phyloP scores from a whole-genome alignment of 1,140 invertebrate genomes.

The Heliconius hewitsoni region DNA sequence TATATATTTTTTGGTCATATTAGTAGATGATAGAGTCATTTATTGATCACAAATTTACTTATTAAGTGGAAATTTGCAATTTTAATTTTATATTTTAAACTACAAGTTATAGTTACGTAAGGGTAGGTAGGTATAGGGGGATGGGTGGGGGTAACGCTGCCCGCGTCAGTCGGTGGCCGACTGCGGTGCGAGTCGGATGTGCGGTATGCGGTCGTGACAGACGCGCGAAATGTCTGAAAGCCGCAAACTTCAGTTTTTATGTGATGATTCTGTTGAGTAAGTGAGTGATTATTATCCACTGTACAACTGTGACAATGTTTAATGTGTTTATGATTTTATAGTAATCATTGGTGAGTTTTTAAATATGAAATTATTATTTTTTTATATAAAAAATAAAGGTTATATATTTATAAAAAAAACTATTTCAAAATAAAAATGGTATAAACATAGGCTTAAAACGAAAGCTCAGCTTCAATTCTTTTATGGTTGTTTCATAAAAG shows the following conservation, averaged over 20 bases:
- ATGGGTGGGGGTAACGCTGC: constrained; percentile 32
- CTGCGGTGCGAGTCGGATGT: constrained; percentile 53
- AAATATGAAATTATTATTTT: neutral
- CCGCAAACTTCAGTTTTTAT: constrained; percentile 41
- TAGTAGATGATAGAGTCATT: neutral
- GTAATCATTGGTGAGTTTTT: constrained; percentile 73
- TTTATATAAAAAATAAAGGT: neutral
- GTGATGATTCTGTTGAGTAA: constrained; percentile 53
- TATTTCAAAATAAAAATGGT: neutral
- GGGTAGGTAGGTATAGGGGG: constrained; percentile 47
- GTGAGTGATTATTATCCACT: constrained; percentile 52
- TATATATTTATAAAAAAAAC: neutral
- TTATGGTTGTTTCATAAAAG: constrained; percentile 10
- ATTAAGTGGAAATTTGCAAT: neutral
- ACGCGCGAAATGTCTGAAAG: constrained; percentile 63
- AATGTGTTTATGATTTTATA: constrained; percentile 74
- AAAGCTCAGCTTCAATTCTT: constrained; percentile 8
- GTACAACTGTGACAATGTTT: constrained; percentile 56
- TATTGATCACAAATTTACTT: neutral
- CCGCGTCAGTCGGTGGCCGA: constrained; percentile 62
- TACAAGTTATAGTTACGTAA: constrained; percentile 47
- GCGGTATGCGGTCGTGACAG: constrained; percentile 59
- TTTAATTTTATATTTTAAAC: constrained; percentile 4
- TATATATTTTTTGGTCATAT: neutral
- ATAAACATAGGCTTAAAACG: neutral